phyloP scores from a whole-genome alignment of 1,140 invertebrate genomes.

The Augochlora pura region DNA sequence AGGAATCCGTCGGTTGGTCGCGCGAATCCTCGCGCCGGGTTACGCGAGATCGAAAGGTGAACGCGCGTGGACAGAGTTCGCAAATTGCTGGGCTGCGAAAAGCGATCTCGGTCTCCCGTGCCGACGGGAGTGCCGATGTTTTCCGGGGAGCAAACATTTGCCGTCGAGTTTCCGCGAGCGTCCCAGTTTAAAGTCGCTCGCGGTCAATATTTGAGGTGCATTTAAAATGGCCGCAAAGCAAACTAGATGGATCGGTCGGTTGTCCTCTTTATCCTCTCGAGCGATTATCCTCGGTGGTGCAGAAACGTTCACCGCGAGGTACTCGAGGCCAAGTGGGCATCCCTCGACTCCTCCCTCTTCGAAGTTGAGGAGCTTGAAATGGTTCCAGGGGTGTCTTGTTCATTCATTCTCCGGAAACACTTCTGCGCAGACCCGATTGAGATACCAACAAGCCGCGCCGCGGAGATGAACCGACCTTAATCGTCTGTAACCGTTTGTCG shows the following conservation, averaged over 20 bases:
- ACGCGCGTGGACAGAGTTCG: too few relatives aligned
- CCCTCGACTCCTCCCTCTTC: constrained; percentile 66
- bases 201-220: neutral
- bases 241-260: constrained; percentile 23
- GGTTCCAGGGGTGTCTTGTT: constrained; percentile 58
- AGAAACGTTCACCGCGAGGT: constrained; percentile 62
- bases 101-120: too few relatives aligned
- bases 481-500: constrained; percentile 49
- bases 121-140: too few relatives aligned
- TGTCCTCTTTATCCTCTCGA: constrained; percentile 50
- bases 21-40: too few relatives aligned
- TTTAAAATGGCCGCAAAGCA: constrained; percentile 15
- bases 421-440: constrained; percentile 71
- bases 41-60: too few relatives aligned
- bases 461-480: constrained; percentile 49
- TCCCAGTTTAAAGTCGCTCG: neutral
- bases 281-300: constrained; percentile 50
- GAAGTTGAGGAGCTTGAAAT: constrained; percentile 59
- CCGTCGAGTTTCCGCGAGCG: too few relatives aligned
- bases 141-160: too few relatives aligned
- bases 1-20: too few relatives aligned
- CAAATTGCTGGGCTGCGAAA: too few relatives aligned
- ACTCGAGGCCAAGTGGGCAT: constrained; percentile 73
- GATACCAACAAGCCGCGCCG: constrained; percentile 53
- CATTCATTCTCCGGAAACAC: constrained; percentile 76